Evolutionary conservation across 2,797 vertebrate species (phyloP).

Genomic region (Urocyon cinereoargenteus): DNA sequence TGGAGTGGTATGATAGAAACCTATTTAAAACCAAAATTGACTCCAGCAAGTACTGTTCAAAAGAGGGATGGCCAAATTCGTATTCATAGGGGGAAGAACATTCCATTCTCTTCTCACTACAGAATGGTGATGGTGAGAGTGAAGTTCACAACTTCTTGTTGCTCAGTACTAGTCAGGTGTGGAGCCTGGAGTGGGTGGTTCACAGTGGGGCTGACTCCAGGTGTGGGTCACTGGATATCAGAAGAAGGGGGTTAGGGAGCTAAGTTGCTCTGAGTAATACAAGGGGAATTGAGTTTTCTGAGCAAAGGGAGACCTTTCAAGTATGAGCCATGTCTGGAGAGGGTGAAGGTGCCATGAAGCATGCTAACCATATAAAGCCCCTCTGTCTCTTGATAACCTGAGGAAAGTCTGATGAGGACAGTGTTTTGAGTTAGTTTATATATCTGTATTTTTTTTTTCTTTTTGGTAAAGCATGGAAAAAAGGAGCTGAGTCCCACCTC

Average conservation of each 20-base stretch:
- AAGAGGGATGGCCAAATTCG: conserved; percentile 2
- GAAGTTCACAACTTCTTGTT: conserved; percentile 16
- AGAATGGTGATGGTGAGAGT: neutral
- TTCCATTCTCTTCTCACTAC: neutral
- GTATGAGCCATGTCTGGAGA: neutral
- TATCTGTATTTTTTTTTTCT: neutral
- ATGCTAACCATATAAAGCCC: neutral
- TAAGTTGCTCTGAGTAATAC: neutral
- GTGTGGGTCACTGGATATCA: neutral
- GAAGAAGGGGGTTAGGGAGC: neutral
- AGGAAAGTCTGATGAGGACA: neutral
- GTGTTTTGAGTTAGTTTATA: neutral
- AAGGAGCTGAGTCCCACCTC: neutral
- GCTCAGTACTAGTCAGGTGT: neutral
- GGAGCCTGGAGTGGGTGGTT: neutral
- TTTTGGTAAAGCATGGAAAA: conserved; percentile 29
- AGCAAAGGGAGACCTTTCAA: neutral
- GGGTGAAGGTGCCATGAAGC: neutral
- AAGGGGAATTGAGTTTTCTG: neutral
- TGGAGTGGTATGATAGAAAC: neutral
- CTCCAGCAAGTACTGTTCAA: neutral
- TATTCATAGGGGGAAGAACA: neutral
- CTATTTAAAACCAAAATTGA: conserved; percentile 19
- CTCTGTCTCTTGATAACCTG: neutral
- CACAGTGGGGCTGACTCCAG: neutral